Evolutionary conservation across 35 echinoderm and acorn worm species (phyloP), one percentile per base, ranked within the genome.

Genomic region (Amphiura filiformis): DNA sequence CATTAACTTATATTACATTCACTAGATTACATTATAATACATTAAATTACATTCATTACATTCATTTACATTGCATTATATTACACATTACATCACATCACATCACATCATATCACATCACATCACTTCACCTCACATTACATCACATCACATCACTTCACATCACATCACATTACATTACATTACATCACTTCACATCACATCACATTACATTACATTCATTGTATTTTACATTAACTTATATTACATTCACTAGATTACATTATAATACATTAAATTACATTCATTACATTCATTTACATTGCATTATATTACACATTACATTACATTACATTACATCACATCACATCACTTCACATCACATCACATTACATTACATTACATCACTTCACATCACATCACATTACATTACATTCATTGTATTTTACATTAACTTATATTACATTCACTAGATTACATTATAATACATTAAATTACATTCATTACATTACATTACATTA

Each of bases 91-190:
- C 75, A 77, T 77, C 28, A 13, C 75, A 77, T 77, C 28, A 13
- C 75, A 77, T 77, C 28, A 30, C 75, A 77, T 77, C 28, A 30
- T n/a, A 77, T 77, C 28, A 30, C 75, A 77, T 35, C 28, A 30
- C 75, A 77, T 77, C 28, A 13, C 75, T 13, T 77, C 28, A 13
- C 75, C 7, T 77, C 12, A 13, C 75, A 77, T 77, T 77, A 13
- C 75, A 77, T 77, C 28, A 13, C 75, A 77, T 77, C 28, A 13
- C 75, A 77, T 77, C 28, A 13, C 75, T 13, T 77, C 28, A 30
- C 75, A 77, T 77, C 28, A 30, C 75, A 77, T 77, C 28, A 30
- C 75, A 77, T 77, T 77, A n/a, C 75, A 77, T 77, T 77, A 30
- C 75, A 77, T 77, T 13, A 35, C 34, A 77, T 77, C 28, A 30